Evolutionary conservation across 2,113 vertebrate genomes (phyloP), one percentile per base, ranked within the genome.

Genomic region (Planiliza haematocheilus): DNA sequence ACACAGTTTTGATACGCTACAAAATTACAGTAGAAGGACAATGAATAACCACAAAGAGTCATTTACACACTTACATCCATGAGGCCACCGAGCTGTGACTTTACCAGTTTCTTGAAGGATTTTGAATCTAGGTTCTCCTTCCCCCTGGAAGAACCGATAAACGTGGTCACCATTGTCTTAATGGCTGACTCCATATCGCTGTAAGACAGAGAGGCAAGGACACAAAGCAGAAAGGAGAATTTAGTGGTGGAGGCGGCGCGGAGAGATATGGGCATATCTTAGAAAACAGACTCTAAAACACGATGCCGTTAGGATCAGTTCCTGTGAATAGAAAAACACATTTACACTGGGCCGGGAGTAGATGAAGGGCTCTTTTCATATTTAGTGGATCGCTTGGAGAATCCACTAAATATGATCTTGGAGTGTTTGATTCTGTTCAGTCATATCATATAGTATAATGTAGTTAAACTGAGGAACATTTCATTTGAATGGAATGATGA

Each of bases 101-200:
- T 34, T 14, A 93, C 77, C 78, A 94, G 18, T 7, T 92, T 92
- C 68, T 91, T 43, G 72, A 94, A 94, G 55, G 42, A 53, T n/a
- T 82, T 79, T 0, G 30, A n/a, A 8, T 66, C 34, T 10, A 94
- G 67, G 77, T 20, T 88, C 0, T 90, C 91, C 46, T 87, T 90
- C 18, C 92, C 91, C 18, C n/a, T 76, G 62, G 87, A 0, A 12
- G 87, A 81, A 10, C 6, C 62, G 16, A 92, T 7, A 73, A 85
- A 94, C 13, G 92, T 89, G 18, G 52, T 81, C 41, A 93, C 91
- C 14, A 94, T 0, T 0, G 91, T 94, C 71, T 89, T 67, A 57
- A 94, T 91, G 62, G 93, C 91, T 17, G 48, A 20, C 69, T 93
- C 93, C 90, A 94, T 94, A 36, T 86, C 79, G 91, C 30, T 60